Evolutionary conservation across 1,140 invertebrate species (phyloP), one percentile per base, ranked within the genome.

Genomic region (Aphis craccivora): DNA sequence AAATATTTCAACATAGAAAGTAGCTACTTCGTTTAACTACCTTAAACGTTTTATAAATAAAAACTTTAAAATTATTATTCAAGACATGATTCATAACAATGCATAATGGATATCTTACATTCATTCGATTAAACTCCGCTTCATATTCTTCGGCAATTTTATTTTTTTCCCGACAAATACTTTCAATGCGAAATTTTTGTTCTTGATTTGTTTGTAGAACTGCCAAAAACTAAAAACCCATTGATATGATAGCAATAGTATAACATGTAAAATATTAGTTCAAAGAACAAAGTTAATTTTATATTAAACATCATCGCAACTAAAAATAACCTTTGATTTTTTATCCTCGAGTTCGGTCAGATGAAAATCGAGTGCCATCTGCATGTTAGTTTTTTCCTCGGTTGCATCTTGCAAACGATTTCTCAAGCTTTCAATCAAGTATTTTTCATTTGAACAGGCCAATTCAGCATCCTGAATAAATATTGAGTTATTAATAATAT

Each of bases 191-290:
- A 25, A 20, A 51, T 93, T 86, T 84, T 86, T 86, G 81, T 93
- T 86, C 81, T 55, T 93, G 23, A 37, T 93, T 93, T 55, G n/a
- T 86, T 25, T 93, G 81, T 30, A 93, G 91, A 37, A 93, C 48
- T 83, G 45, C 91, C 48, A 93, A 53, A 35, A 55, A 86, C 91
- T 93, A 11, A 53, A 53, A 22, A 86, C 14, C 20, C 14, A 76
- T 8, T 23, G 22, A 1, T 23, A 18, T 67, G 0, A 67, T 43
- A 45, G 81, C 18, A 8, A 48, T 14, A 48, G 25, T 30, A 48
- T 30, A 90, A 55, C 55, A 35, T 9, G 4, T 8, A n/a, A 4
- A 7, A 14, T 18, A 6, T 43, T 45, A 45, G 40, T 45, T 45
- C 23, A 30, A 6, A 48, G 18, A 23, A 35, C 20, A n/a, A 18